Conservation (phyloP, 2,888 invertebrate genomes). For the Furcula furcula region DNA sequence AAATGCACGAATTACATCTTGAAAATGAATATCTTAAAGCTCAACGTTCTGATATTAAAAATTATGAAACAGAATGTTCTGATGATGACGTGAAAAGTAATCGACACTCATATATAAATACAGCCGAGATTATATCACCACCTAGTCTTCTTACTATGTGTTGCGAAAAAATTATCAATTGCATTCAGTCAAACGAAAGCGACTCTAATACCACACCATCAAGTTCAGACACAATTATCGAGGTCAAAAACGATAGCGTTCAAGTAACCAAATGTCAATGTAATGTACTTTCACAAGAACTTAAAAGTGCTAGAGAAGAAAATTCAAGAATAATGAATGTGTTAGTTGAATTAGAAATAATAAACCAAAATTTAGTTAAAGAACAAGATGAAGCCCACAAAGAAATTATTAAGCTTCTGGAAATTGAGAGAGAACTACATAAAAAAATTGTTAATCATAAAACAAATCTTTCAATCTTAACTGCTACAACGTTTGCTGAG, state of each 20-base stretch:
- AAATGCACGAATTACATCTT: slow-evolving; percentile 40
- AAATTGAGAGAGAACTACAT: slow-evolving; percentile 56
- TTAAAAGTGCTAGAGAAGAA: slow-evolving; percentile 34
- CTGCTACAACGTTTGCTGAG: slow-evolving; percentile 71
- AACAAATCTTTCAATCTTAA: slow-evolving; percentile 66
- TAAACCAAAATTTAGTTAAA: slow-evolving; percentile 43
- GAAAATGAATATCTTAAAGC: slow-evolving; percentile 50
- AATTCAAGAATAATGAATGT: slow-evolving; percentile 37
- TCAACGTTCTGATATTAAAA: slow-evolving; percentile 10
- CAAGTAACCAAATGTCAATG: slow-evolving; percentile 37
- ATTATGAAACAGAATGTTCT: slow-evolving; percentile 9
- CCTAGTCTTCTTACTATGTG: slow-evolving; percentile 61
- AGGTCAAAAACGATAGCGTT: slow-evolving; percentile 13
- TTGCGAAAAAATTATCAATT: slow-evolving; percentile 52
- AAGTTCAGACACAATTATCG: slow-evolving; percentile 25
- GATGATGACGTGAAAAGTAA: slow-evolving; percentile 7
- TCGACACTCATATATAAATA: slow-evolving; percentile 4
- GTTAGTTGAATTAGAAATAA: slow-evolving; percentile 37
- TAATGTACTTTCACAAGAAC: slow-evolving; percentile 31
- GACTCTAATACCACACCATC: slow-evolving; percentile 30
- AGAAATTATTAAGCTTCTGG: slow-evolving; percentile 55
- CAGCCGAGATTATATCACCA: slow-evolving; percentile 39
- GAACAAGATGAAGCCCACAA: slow-evolving; percentile 51
- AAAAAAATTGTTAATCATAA: slow-evolving; percentile 64
- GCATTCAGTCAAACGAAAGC: slow-evolving; percentile 40